These are phyloP conservation scores for Nibea coibor DNA, from an alignment of 2,113 vertebrate species.

Conservation along the genomic window DNA sequence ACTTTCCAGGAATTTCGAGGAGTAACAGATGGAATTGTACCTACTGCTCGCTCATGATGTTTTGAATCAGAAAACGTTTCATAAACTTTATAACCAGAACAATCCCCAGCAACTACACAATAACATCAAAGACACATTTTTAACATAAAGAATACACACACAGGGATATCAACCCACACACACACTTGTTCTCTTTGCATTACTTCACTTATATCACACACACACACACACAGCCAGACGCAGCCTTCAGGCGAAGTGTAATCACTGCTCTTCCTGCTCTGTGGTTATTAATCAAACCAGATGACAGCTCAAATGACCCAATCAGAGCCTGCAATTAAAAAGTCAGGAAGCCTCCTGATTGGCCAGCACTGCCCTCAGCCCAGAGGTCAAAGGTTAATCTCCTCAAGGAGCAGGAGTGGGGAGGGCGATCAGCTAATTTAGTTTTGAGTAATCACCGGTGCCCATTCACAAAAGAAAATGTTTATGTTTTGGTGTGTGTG, in stretches of 20 bases:
- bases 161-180: background rate
- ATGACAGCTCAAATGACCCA: constrained; percentile 70
- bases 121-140: background rate
- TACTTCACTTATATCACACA: background rate
- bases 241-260: constrained; percentile 39
- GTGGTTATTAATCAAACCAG: constrained; percentile 70
- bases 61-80: background rate
- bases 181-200: background rate
- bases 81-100: background rate
- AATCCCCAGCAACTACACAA: background rate
- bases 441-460: constrained; percentile 37
- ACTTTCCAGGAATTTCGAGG: background rate
- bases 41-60: background rate
- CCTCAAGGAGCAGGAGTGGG: constrained; percentile 19
- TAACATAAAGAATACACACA: background rate
- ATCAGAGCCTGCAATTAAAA: constrained; percentile 70
- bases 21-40: background rate
- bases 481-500: constrained; percentile 5
- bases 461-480: background rate
- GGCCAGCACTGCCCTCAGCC: constrained; percentile 43
- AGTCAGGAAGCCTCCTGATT: constrained; percentile 73
- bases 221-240: constrained; percentile 12
- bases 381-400: constrained; percentile 74
- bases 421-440: constrained; percentile 18
- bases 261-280: constrained; percentile 70